Base-by-base conservation (phyloP, 2,888 invertebrate species). In the Lissonota sp. region DNA sequence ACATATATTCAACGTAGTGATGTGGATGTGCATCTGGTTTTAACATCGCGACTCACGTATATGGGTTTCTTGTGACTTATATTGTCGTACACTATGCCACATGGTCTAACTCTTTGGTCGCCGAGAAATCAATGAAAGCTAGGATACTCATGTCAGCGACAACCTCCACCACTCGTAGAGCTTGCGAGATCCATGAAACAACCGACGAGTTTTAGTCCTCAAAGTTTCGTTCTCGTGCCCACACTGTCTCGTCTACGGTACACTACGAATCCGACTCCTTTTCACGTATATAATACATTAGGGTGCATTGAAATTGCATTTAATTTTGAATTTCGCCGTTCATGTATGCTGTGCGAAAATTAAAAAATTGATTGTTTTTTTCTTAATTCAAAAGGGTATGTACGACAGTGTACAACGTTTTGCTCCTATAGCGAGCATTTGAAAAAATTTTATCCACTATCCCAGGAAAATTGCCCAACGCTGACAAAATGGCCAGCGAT, bases 81-180 rank as follows among this genome's bases (percentile, higher is more conserved):
- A 55, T 37, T 26, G 55, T 46, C 63, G 72, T 49, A 66, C 58
- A 66, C 66, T 67, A 60, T 58, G 51, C 74, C 58, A 14, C 49
- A 51, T 42, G 66, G 16, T 60, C 72, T 49, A 57, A 66, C 14
- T 60, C 64, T 51, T 63, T 64, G 51, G 37, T 16, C 60, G 44
- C 66, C 4, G 53, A 37, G 39, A 66, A 78, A 72, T 60, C 66
- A 55, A 72, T 53, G 78, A 72, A 58, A 57, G 46, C 37, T 14
- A 8, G 26, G 73, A 60, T 39, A 55, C 63, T 37, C n/a, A n/a
- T n/a, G n/a, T n/a, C 44, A 14, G 37, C 60, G 12, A 60, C 14
- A 26, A 42, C 62, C 44, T 40, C 12, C 16, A 5, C 51, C 44
- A 8, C 10, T 10, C 10, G 12, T 26, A 6, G 37, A 57, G 46